Base-by-base conservation (phyloP, 2,797 vertebrate species). In the Limosa lapponica region DNA sequence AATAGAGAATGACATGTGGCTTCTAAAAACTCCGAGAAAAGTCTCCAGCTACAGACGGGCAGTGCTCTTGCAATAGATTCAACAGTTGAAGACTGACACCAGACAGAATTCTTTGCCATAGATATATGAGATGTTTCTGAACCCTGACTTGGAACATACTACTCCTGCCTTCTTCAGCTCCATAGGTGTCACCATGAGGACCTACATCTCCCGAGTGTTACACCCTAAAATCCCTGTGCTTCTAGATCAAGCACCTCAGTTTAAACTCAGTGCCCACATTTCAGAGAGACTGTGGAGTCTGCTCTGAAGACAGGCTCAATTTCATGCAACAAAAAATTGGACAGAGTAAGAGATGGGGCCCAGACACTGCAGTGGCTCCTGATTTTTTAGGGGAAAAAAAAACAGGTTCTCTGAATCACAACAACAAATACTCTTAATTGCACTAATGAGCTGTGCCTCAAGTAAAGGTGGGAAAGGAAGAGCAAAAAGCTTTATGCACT, bases 111-210 rank as follows among this genome's bases (percentile, higher is more conserved):
- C 54, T 66, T 49, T 25, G n/a, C 36, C 10, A 19, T 19, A 72
- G 23, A 49, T 20, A 27, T 5, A 54, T 0, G 0, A 73, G 37
- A 28, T 3, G 5, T 18, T 74, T 44, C 70, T 59, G 58, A 82
- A 71, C 10, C 5, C 24, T 8, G 4, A 51, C n/a, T 32, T 39
- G 34, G 18, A 72, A 74, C 0, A 0, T 4, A 3, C 8, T 16
- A 8, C 16, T 51, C 37, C 37, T 54, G 34, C 6, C 24, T n/a
- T 81, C 32, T 43, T 17, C 27, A 78, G 16, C 28, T 77, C 62
- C 36, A 24, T 0, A 51, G 3, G 5, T 16, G 4, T 37, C 58
- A 84, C 34, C 32, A 44, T 1, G 3, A 81, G 37, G 37, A 90
- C 10, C 20, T 20, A 10, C 36, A 58, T 16, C 69, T 87, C 58